A percentile compares a stretch with the other conserved stretches of the same genome.
Evolutionary conservation across 1,140 invertebrate genomes (phyloP).

Genomic region (Drosophila persimilis): DNA sequence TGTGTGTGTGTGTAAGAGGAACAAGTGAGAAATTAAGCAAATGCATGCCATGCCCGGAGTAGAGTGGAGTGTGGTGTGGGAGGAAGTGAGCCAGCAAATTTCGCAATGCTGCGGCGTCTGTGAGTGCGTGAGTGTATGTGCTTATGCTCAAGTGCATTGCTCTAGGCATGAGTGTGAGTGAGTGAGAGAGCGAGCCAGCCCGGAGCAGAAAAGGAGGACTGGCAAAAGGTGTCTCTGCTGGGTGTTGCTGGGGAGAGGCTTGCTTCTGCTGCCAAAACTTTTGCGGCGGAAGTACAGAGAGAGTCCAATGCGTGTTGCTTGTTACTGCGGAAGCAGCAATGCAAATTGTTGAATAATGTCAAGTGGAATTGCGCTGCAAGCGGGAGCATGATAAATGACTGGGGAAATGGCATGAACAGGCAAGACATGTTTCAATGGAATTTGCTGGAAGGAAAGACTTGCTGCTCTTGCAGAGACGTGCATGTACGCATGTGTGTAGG

Average conservation of each 20-base stretch:
- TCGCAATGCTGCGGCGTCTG: conserved; percentile 29
- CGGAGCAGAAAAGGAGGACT: conserved; percentile 12
- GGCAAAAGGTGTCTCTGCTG: conserved; percentile 58
- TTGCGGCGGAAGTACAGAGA: conserved; percentile 39
- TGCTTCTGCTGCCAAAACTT: conserved; percentile 36
- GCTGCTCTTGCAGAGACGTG: too few relatives aligned
- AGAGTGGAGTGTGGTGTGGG: conserved; percentile 9
- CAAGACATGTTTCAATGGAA: conserved; percentile 7
- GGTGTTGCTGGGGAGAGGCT: conserved; percentile 20
- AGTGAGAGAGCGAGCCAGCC: neutral
- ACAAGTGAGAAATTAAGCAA: conserved; percentile 73
- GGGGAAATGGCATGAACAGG: conserved; percentile 29
- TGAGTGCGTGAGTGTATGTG: conserved; percentile 29
- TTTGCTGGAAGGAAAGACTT: neutral
- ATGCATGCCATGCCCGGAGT: conserved; percentile 30
- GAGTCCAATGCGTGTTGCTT: conserved; percentile 18
- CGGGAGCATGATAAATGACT: conserved; percentile 15
- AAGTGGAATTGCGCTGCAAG: conserved; percentile 62
- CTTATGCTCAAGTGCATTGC: neutral
- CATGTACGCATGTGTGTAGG: neutral
- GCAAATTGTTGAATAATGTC: conserved; percentile 79
- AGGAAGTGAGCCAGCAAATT: conserved; percentile 73
- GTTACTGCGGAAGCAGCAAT: conserved; percentile 61
- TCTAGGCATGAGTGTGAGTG: neutral
- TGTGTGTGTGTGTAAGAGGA: conserved; percentile 30